A percentile compares a stretch with the other conserved stretches of the same genome.
phyloP scores from a whole-genome alignment of 2,888 invertebrate species.

The Coelinius sp. region DNA sequence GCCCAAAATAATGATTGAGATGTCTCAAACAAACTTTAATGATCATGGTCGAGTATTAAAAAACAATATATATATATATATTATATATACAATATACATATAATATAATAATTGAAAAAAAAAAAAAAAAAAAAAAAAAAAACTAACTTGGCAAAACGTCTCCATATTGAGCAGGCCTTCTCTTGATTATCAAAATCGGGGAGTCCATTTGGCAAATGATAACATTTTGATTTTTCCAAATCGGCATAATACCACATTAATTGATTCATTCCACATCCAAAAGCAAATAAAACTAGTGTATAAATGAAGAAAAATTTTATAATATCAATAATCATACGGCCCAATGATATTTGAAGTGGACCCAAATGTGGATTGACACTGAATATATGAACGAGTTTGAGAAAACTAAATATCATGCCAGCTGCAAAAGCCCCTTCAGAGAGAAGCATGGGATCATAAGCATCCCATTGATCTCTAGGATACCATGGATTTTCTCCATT shows the following conservation, averaged over 20 bases:
- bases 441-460: conserved; percentile 94
- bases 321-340: conserved; percentile 94
- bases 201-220: conserved; percentile 80
- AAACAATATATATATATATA: too few relatives aligned
- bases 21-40: conserved; percentile 94
- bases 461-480: conserved; percentile 92
- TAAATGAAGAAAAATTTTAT: conserved; percentile 97
- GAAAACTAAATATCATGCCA: conserved; percentile 95
- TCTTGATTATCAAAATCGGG: conserved; percentile 89
- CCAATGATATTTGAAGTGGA: conserved; percentile 93
- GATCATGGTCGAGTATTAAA: not conserved
- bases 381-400: conserved; percentile 97
- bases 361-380: conserved; percentile 97
- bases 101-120: not conserved
- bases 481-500: conserved; percentile 85
- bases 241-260: conserved; percentile 94
- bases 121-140: not conserved
- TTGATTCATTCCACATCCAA: conserved; percentile 95
- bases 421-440: conserved; percentile 96
- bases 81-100: conserved; percentile 39
- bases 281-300: conserved; percentile 92
- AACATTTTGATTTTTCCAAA: conserved; percentile 88
- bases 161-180: conserved; percentile 88
- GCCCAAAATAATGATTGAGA: conserved; percentile 99
- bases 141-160: conserved; percentile 88